phyloP scores from a whole-genome alignment of 2,113 vertebrate species.

The Paracyprichromis sp. region DNA sequence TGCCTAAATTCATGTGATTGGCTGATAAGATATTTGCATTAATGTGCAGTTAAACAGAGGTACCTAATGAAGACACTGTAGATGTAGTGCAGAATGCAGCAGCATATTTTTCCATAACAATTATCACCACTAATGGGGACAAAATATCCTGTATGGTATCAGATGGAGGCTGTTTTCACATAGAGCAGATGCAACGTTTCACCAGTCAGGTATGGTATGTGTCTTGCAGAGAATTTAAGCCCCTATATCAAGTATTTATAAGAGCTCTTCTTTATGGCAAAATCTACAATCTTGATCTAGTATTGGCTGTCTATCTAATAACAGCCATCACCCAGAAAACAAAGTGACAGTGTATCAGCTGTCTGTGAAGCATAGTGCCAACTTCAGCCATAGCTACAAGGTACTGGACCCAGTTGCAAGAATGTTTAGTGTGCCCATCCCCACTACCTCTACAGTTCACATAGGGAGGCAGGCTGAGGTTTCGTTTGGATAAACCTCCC shows the following conservation, averaged over 20 bases:
- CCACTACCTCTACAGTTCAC: neutral
- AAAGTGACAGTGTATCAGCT: neutral
- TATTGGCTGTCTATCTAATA: neutral
- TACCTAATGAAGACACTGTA: neutral
- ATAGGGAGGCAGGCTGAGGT: neutral
- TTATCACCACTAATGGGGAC: neutral
- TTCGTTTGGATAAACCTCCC: neutral
- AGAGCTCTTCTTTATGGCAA: neutral
- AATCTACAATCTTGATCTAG: neutral
- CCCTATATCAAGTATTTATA: neutral
- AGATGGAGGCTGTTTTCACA: neutral
- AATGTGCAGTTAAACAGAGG: neutral
- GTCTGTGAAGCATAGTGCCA: neutral
- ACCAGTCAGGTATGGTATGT: neutral
- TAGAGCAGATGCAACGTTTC: neutral
- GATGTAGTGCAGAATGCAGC: neutral
- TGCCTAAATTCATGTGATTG: neutral
- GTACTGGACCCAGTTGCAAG: slow-evolving; percentile 17
- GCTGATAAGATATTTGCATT: neutral
- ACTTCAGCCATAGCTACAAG: neutral
- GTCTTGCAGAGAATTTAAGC: neutral
- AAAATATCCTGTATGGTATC: neutral
- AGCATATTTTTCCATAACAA: neutral
- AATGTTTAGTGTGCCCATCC: neutral
- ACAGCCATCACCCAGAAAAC: neutral